Conservation (phyloP, 92 coral and sea anemone species). For the Palythoa heliodiscus region DNA sequence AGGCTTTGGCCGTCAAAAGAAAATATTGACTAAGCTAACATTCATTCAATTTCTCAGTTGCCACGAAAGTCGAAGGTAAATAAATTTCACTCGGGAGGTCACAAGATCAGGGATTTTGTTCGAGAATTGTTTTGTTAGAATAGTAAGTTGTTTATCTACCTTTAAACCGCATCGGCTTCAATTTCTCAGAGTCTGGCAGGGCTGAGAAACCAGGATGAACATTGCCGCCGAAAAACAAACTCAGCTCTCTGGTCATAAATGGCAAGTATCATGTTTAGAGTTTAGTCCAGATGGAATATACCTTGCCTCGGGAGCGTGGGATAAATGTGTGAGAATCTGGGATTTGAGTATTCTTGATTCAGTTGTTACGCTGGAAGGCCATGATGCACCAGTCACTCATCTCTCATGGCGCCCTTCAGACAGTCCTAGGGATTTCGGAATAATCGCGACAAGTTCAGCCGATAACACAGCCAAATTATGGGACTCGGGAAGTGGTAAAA, state of each 20-base stretch:
- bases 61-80: constrained; percentile 41
- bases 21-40: constrained; percentile 40
- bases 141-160: constrained; percentile 18
- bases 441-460: constrained; percentile 89
- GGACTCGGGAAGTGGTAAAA: constrained; percentile 69
- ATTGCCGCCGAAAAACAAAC: constrained; percentile 86
- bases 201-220: constrained; percentile 63
- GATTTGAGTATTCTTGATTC: constrained; percentile 89
- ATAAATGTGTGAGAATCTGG: constrained; percentile 88
- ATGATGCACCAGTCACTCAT: constrained; percentile 83
- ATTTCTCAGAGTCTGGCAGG: not conserved
- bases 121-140: constrained; percentile 10
- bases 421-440: constrained; percentile 46
- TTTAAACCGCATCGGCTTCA: not conserved
- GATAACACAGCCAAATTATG: constrained; percentile 89
- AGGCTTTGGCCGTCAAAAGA: constrained; percentile 4
- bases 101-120: constrained; percentile 16
- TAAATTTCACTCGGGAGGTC: constrained; percentile 10
- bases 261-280: constrained; percentile 96
- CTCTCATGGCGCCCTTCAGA: constrained; percentile 70
- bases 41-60: constrained; percentile 43
- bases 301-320: constrained; percentile 97
- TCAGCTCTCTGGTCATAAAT: constrained; percentile 85
- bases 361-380: constrained; percentile 68
- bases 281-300: constrained; percentile 85